Percentiles rank a stretch among this genome's conserved stretches.
These are phyloP conservation scores for Epicauta chinensis DNA, from an alignment of 1,140 invertebrate species.

Conservation along the genomic window DNA sequence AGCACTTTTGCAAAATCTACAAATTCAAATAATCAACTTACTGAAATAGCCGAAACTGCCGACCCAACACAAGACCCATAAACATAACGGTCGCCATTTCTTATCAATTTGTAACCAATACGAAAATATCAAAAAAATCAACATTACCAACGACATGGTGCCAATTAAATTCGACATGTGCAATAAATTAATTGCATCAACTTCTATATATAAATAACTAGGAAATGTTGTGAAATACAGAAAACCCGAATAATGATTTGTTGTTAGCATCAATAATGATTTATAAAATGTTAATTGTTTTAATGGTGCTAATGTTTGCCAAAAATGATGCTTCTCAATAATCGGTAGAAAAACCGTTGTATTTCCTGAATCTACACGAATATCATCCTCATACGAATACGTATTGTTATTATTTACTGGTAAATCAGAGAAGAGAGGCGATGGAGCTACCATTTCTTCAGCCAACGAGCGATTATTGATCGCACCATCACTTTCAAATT, in stretches of 20 bases:
- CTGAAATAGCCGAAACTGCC: conserved; percentile 33
- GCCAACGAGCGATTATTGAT: conserved; percentile 19
- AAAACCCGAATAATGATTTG: conserved; percentile 34
- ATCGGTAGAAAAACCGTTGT: conserved; percentile 26
- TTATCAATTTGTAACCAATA: conserved; percentile 30
- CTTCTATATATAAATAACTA: conserved; percentile 26
- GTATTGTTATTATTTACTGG: conserved; percentile 35
- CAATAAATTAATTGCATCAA: conserved; percentile 9
- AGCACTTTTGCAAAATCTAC: too few relatives aligned
- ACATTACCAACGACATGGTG: conserved; percentile 16
- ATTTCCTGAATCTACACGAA: conserved; percentile 8
- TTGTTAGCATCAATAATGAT: conserved; percentile 31
- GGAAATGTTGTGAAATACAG: conserved; percentile 33
- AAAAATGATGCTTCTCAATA: neutral
- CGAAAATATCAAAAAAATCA: conserved; percentile 24
- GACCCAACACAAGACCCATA: conserved; percentile 30
- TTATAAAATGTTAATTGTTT: conserved; percentile 36
- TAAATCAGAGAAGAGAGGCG: conserved; percentile 32
- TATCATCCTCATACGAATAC: conserved; percentile 30
- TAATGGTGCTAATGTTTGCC: conserved; percentile 19
- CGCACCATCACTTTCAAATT: conserved; percentile 14
- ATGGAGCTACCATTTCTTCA: conserved; percentile 21
- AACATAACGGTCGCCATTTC: conserved; percentile 23
- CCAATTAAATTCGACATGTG: conserved; percentile 23
- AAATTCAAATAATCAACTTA: too few relatives aligned